Percentiles rank a stretch among this genome's conserved stretches.
Evolutionary conservation across 1,140 invertebrate species (phyloP).

Genomic region (Drosophila triauraria): DNA sequence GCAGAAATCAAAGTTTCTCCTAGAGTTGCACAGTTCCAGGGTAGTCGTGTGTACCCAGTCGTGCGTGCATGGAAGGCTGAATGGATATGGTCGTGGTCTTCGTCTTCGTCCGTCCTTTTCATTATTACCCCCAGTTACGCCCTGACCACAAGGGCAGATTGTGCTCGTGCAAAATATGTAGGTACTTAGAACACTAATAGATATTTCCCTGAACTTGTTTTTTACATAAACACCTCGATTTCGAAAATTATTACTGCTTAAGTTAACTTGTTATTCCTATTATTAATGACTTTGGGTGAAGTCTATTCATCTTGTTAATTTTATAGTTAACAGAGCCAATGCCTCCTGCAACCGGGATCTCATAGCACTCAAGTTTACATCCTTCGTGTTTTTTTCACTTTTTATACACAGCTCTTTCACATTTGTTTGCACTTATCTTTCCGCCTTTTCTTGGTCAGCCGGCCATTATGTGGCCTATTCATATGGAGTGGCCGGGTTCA

Average conservation of each 20-base stretch:
- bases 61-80: conserved; percentile 27
- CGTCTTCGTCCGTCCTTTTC: not conserved
- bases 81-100: conserved; percentile 1
- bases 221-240: no score
- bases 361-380: no score
- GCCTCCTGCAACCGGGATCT: no score
- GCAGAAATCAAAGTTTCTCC: conserved; percentile 9
- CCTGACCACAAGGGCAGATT: not conserved
- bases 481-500: conserved; percentile 6
- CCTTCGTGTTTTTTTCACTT: not conserved
- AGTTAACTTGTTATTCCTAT: no score
- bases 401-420: no score
- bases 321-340: no score
- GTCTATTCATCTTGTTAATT: no score
- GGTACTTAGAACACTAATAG: no score
- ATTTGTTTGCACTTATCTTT: conserved; percentile 3
- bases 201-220: no score
- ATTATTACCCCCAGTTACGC: not conserved
- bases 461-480: conserved; percentile 13
- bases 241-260: no score
- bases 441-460: conserved; percentile 3
- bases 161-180: not conserved
- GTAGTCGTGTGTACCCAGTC: conserved; percentile 39
- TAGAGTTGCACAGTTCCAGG: conserved; percentile 20
- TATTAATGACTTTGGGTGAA: no score